phyloP scores from a whole-genome alignment of 2,113 vertebrate genomes.

The Mirza zaza region DNA sequence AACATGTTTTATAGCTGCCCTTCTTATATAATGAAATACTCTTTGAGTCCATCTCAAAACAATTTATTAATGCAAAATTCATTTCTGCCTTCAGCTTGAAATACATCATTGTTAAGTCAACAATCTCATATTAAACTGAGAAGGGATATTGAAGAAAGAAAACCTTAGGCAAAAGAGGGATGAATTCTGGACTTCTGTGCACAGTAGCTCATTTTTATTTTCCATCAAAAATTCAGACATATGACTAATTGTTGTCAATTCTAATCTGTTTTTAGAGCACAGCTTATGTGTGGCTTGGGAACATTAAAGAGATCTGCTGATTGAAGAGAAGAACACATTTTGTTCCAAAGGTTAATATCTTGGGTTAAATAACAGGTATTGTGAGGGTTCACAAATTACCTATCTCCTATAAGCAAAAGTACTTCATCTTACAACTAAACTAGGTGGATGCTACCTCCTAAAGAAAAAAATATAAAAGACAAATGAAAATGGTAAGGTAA shows the following conservation, averaged over 20 bases:
- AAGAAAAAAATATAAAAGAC: not conserved
- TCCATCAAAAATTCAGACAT: slow-evolving; percentile 86
- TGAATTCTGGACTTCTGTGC: slow-evolving; percentile 89
- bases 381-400: not conserved
- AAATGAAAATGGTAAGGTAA: not conserved
- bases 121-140: slow-evolving; percentile 96
- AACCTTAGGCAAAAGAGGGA: slow-evolving; percentile 91
- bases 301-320: slow-evolving; percentile 74
- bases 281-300: slow-evolving; percentile 77
- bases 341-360: slow-evolving; percentile 66
- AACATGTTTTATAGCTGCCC: slow-evolving; percentile 89
- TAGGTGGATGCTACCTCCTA: not conserved
- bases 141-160: slow-evolving; percentile 91
- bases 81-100: slow-evolving; percentile 91
- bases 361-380: slow-evolving; percentile 41
- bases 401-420: not conserved
- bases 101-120: slow-evolving; percentile 99
- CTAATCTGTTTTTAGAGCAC: slow-evolving; percentile 82
- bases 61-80: slow-evolving; percentile 94
- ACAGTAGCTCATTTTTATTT: slow-evolving; percentile 90
- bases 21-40: slow-evolving; percentile 92
- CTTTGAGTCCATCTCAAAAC: slow-evolving; percentile 88
- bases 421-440: slow-evolving; percentile 19
- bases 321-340: slow-evolving; percentile 63
- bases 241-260: slow-evolving; percentile 87